Evolutionary conservation across 2,113 vertebrate species (phyloP).

Genomic region (Sebastes schlegelii): DNA sequence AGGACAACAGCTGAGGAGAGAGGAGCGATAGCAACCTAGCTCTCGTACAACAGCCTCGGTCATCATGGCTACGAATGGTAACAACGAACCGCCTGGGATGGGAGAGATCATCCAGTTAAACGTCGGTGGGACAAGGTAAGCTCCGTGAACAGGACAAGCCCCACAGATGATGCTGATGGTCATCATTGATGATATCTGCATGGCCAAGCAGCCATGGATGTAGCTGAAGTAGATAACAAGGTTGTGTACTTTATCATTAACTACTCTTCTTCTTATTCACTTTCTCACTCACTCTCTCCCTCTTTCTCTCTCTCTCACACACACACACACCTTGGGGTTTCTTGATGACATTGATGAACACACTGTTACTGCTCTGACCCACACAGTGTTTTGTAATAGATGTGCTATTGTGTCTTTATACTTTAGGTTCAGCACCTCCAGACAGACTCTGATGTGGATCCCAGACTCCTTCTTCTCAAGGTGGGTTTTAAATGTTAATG

Average conservation of each 20-base stretch:
- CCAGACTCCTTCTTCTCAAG: slow-evolving; percentile 99
- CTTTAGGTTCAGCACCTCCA: slow-evolving; percentile 96
- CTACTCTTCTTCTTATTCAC: not conserved
- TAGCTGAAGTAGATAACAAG: slow-evolving; percentile 5
- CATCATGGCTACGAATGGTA: slow-evolving; percentile 89
- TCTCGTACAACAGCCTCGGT: slow-evolving; percentile 13
- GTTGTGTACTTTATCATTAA: slow-evolving; percentile 8
- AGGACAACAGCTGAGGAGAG: slow-evolving; percentile 56
- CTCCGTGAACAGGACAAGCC: not conserved
- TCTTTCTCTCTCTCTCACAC: not conserved
- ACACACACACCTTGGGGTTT: not conserved
- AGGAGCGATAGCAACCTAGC: slow-evolving; percentile 68
- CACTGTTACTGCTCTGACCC: too few relatives aligned
- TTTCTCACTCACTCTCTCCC: not conserved
- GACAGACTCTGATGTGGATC: slow-evolving; percentile 99
- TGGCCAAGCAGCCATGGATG: slow-evolving; percentile 17
- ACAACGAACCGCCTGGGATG: slow-evolving; percentile 82
- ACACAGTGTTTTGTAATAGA: slow-evolving; percentile 10
- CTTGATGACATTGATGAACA: too few relatives aligned
- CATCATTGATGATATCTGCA: slow-evolving; percentile 29
- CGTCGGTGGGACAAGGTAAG: slow-evolving; percentile 94
- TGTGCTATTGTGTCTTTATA: slow-evolving; percentile 25
- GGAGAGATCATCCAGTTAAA: slow-evolving; percentile 96
- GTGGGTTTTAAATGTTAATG: slow-evolving; percentile 75
- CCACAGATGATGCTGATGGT: slow-evolving; percentile 16